Evolutionary conservation across 2,888 invertebrate species (phyloP).

Genomic region (Lasioglossum oenotherae): DNA sequence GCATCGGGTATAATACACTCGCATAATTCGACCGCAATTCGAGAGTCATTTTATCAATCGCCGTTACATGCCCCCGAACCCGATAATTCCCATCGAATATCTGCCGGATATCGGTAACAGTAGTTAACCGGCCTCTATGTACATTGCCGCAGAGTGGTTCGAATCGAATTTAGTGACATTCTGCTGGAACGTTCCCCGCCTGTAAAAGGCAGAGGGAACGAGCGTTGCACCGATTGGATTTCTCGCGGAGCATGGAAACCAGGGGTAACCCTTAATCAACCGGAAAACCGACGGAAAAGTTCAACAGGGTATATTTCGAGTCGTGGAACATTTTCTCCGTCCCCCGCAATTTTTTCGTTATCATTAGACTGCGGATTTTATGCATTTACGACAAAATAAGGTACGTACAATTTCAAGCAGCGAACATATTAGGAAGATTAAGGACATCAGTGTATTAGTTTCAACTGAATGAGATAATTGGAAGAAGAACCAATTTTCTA

Average conservation of each 20-base stretch:
- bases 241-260: neutral
- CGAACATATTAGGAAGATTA: too few relatives aligned
- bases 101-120: neutral
- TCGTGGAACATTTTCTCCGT: neutral
- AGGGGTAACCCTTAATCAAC: neutral
- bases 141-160: slow-evolving; percentile 1
- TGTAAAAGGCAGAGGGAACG: neutral
- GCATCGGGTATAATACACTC: neutral
- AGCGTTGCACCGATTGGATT: neutral
- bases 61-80: neutral
- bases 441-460: too few relatives aligned
- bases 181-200: neutral
- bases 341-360: too few relatives aligned
- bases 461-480: too few relatives aligned
- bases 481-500: too few relatives aligned
- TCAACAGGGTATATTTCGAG: neutral
- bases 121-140: slow-evolving; percentile 4
- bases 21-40: neutral
- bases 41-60: slow-evolving; percentile 7
- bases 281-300: neutral
- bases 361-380: too few relatives aligned
- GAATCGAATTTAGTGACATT: slow-evolving; percentile 7
- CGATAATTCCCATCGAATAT: slow-evolving; percentile 13
- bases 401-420: too few relatives aligned
- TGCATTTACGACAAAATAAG: too few relatives aligned